Evolutionary conservation across 1,140 invertebrate species (phyloP).

Genomic region (Brevipalpus yothersi): DNA sequence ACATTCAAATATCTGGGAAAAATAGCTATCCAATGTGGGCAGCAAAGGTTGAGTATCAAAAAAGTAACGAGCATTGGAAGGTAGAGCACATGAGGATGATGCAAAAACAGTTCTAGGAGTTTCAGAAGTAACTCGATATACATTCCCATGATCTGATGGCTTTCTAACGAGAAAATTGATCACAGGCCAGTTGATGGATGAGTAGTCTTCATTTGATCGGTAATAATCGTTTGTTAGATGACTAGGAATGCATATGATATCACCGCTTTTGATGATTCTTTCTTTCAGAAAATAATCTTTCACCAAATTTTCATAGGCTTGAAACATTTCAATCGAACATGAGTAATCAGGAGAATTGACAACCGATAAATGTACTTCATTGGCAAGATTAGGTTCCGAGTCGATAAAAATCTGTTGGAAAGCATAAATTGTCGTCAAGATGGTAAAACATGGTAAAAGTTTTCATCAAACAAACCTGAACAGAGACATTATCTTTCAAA

Average conservation of each 20-base stretch:
- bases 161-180: constrained; percentile 7
- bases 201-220: not conserved
- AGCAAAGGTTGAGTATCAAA: not conserved
- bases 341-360: not conserved
- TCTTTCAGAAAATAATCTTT: not conserved
- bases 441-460: not conserved
- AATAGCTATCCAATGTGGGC: constrained; percentile 5
- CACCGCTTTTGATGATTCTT: not conserved
- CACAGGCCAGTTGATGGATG: constrained; percentile 1
- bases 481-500: not conserved
- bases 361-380: not conserved
- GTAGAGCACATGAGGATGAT: not conserved
- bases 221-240: not conserved
- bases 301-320: not conserved
- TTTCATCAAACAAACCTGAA: not conserved
- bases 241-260: not conserved
- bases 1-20: not conserved
- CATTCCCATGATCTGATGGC: not conserved
- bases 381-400: not conserved
- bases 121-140: not conserved
- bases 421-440: not conserved
- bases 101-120: not conserved
- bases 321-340: not conserved
- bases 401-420: not conserved
- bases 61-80: not conserved